Base-by-base conservation (phyloP, 37 sponge, comb jelly and placozoan species). In the Agelas oroides region DNA sequence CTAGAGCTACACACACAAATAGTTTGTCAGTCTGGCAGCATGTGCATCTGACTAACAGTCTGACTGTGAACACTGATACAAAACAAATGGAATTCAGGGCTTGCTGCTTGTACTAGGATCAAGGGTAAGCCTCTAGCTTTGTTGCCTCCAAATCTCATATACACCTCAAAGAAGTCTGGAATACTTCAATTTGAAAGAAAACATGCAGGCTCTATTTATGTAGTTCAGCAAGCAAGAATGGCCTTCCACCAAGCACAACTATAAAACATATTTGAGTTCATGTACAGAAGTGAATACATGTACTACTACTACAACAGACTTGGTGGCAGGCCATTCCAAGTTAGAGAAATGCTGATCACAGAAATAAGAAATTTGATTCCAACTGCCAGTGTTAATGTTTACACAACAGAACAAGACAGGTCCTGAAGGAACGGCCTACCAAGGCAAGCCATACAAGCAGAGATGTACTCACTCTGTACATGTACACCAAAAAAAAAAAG, bases 281-380 rank as follows among this genome's bases (percentile, higher is more conserved):
- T 16, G 12, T 13, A 28, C 64, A 46, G 8, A 46, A 46, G 46
- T 46, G 46, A 46, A 46, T 8, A 46, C 46, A 46, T n/a, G n/a
- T n/a, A n/a, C n/a, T n/a, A n/a, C 3, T 8, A 46, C 46, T 12
- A 8, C 46, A 46, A 8, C 46, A 46, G 46, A 66, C 67, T 66
- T 66, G 67, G 27, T 66, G 67, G 67, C 30, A 66, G 67, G 67
- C 67, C 67, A 66, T 66, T 66, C 67, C 67, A 62, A 30, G 16
- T 24, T 2, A 66, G 28, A 25, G 67, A 8, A 46, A 46, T 46
- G 46, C 3, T 46, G 3, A 12, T 46, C 46, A 46, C 46, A 46
- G 46, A n/a, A 66, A 5, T 62, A 6, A 57, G 16, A 17, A 33
- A 66, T 66, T 66, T 18, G n/a, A 34, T 66, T 27, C 19, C 30